Base-by-base conservation (phyloP, 2,888 invertebrate species). In the Spilosoma lubricipeda region DNA sequence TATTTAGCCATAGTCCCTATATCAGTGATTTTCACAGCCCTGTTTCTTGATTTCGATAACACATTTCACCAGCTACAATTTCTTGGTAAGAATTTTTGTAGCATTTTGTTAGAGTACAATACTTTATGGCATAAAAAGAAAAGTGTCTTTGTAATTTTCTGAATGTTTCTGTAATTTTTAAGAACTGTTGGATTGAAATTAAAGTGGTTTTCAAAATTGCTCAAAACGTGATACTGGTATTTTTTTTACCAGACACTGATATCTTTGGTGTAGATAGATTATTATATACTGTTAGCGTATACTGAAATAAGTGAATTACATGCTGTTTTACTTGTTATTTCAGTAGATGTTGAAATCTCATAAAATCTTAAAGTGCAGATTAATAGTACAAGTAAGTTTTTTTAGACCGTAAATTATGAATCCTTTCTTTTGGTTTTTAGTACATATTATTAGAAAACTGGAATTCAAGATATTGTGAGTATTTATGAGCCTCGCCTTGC, bases 1-100 rank as follows among this genome's bases (percentile, higher is more conserved):
- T 82, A 74, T 71, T 0, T 23, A 1, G 1, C 45, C 2, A 56
- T 70, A 3, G 27, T 77, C 30, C 20, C 78, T 2, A 15, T 52
- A 13, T 69, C 82, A 5, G 42, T 73, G 23, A 5, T n/a, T 42
- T 13, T 71, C 1, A 30, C 33, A 64, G 64, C 64, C 15, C 33
- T 15, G 45, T 48, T 9, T 2, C 23, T 71, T 13, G 70, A 71
- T 63, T 64, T 33, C 15, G 70, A 71, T n/a, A 15, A 64, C 8
- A 71, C 70, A 2, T 45, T 71, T 3, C 23, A 71, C 1, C 45
- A 71, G 23, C 0, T 64, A 7, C 1, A 48, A 27, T 71, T 71
- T 33, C 13, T 71, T n/a, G 64, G 70, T 71, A 64, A 71, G 64
- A 30, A 45, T 39, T 65, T n/a, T 36, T 65, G 20, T 52, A 23